Evolutionary conservation across 2,888 invertebrate species (phyloP), one percentile per base, ranked within the genome.

Genomic region (Meloe dianella): DNA sequence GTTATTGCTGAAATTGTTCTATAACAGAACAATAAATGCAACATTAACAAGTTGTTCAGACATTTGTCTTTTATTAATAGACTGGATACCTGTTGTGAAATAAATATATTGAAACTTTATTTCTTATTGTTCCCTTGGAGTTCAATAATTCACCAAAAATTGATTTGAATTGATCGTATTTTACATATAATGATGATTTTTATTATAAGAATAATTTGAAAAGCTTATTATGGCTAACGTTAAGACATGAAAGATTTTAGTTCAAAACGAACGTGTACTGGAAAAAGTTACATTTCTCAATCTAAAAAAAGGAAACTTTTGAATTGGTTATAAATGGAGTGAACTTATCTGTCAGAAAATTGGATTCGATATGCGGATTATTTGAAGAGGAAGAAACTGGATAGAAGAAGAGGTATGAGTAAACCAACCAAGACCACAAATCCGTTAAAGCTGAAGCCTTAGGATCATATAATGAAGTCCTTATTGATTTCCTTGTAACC

Each of bases 261-360:
- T 57, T 35, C 22, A 17, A 30, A 59, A 24, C 20, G 54, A 64
- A 12, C 29, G 32, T 27, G 4, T 57, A 60, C 71, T 71, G 73
- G 71, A 71, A 76, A 75, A 75, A 72, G 71, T 67, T 71, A 72
- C 71, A 72, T 73, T 70, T 68, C 70, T 72, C 68, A 64, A 71
- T 67, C 72, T 71, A 72, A 73, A 41, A 41, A 41, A 41, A 41
- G 17, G 7, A 71, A 10, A 20, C 17, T 66, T 73, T 71, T 76
- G 78, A 78, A 78, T 78, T 68, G 76, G 76, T 77, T 78, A 79
- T 79, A 80, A 80, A 80, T 79, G 77, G 77, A 73, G 78, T 77
- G 79, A 78, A 79, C 78, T 78, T 79, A 80, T 79, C 78, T 77
- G 77, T 79, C 75, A 78, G 78, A 79, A 80, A 78, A 80, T 80